Conservation (phyloP, 1,140 invertebrate genomes). For the Achatina immaculata region DNA sequence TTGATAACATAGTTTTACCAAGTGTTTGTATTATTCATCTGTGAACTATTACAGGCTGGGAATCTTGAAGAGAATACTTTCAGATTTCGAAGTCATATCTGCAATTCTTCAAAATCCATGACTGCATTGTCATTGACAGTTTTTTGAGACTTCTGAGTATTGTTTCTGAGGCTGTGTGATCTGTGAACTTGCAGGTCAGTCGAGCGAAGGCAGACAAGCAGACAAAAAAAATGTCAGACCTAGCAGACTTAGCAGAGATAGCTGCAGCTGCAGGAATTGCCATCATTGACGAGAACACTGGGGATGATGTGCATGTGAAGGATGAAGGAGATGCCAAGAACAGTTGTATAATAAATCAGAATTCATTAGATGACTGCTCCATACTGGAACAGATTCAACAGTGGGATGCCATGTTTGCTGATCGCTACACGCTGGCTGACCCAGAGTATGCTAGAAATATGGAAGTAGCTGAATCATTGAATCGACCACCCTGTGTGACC, state of each 20-base stretch:
- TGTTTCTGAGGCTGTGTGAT: no score
- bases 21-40: no score
- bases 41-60: no score
- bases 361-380: background rate
- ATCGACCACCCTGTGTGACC: conserved; percentile 9
- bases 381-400: background rate
- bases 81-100: no score
- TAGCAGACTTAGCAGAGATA: conserved; percentile 29
- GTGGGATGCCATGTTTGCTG: background rate
- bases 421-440: conserved; percentile 11
- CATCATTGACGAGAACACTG: background rate
- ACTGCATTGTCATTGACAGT: no score
- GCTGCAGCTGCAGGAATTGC: conserved; percentile 24
- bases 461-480: background rate
- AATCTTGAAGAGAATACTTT: no score
- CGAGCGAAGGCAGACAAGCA: background rate
- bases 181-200: no score
- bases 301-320: background rate
- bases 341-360: background rate
- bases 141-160: no score
- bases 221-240: background rate
- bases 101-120: no score
- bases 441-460: conserved; percentile 17
- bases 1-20: no score
- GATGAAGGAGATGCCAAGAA: background rate